phyloP scores from a whole-genome alignment of 2,888 invertebrate genomes.

The Pseudococcus longispinus region DNA sequence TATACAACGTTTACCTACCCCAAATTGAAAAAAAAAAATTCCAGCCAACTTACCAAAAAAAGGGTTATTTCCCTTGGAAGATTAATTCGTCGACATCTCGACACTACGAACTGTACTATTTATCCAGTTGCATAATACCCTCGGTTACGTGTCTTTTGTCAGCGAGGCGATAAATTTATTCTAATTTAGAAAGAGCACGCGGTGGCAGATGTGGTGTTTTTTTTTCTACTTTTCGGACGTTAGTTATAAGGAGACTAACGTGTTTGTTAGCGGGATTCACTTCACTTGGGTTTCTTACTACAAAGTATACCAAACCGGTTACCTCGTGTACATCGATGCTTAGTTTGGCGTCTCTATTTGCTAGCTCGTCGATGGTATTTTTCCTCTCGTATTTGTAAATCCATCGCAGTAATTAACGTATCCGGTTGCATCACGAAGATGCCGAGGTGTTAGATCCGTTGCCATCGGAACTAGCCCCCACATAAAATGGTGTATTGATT shows the following conservation, averaged over 20 bases:
- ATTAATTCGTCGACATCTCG: background rate
- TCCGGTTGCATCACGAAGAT: background rate
- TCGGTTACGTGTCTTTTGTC: background rate
- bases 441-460: background rate
- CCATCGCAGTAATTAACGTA: background rate
- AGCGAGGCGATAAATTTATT: conserved; percentile 43
- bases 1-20: background rate
- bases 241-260: background rate
- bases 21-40: background rate
- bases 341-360: conserved; percentile 9
- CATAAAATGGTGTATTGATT: too few relatives aligned
- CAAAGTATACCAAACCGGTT: conserved; percentile 35
- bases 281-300: background rate
- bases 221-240: conserved; percentile 5
- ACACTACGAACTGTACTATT: background rate
- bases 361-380: background rate
- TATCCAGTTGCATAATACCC: background rate
- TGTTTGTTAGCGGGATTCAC: background rate
- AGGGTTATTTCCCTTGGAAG: background rate
- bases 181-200: conserved; percentile 26
- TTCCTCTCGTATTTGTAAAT: background rate
- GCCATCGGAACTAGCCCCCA: background rate
- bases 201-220: conserved; percentile 25
- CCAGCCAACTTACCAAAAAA: background rate
- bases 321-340: background rate